These are phyloP conservation scores for Diploptera punctata DNA, from an alignment of 2,888 invertebrate genomes.

Conservation along the genomic window DNA sequence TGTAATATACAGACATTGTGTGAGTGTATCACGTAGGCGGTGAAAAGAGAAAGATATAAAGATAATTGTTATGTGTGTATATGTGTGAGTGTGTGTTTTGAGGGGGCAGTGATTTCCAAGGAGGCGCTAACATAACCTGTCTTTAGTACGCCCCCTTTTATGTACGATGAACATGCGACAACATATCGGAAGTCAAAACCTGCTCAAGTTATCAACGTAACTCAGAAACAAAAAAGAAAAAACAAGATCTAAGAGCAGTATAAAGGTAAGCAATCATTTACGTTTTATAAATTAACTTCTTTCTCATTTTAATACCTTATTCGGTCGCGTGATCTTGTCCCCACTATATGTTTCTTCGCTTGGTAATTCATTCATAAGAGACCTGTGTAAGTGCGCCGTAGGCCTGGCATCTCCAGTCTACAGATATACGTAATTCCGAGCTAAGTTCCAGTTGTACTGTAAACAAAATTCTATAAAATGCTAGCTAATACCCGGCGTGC, in stretches of 20 bases:
- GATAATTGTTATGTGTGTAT: background rate
- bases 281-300: too few relatives aligned
- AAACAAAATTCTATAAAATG: too few relatives aligned
- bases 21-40: slow-evolving; percentile 2
- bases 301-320: too few relatives aligned
- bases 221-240: background rate
- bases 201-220: background rate
- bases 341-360: too few relatives aligned
- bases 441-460: too few relatives aligned
- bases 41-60: slow-evolving; percentile 1
- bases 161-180: background rate
- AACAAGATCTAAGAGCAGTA: background rate
- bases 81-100: slow-evolving; percentile 8
- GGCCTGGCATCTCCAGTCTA: too few relatives aligned
- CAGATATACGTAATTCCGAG: too few relatives aligned
- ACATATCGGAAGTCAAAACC: background rate
- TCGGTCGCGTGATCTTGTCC: too few relatives aligned
- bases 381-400: too few relatives aligned
- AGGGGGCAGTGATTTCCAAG: slow-evolving; percentile 10
- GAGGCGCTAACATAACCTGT: background rate
- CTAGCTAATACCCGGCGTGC: too few relatives aligned
- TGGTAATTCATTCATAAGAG: too few relatives aligned
- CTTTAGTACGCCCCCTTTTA: background rate
- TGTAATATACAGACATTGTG: too few relatives aligned
- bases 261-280: background rate